These are phyloP conservation scores for Enteromius argenteus DNA, from an alignment of 2,797 vertebrate genomes.

Conservation along the genomic window DNA sequence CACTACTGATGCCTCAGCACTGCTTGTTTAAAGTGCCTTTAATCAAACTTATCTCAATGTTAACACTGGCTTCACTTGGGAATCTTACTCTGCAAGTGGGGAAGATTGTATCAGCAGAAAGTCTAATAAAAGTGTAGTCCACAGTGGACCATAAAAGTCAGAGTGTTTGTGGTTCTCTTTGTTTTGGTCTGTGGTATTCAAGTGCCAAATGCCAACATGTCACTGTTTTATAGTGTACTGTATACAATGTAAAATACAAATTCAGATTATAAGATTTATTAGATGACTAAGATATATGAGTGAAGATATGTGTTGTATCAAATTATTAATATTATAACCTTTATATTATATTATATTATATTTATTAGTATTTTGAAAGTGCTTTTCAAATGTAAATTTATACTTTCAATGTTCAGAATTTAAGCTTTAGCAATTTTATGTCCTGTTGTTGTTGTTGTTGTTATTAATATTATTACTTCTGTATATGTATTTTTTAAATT, in stretches of 20 bases:
- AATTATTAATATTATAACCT: neutral
- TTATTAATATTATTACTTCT: neutral
- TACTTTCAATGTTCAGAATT: neutral
- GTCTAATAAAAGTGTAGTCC: conserved; percentile 26
- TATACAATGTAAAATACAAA: neutral
- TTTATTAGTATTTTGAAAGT: neutral
- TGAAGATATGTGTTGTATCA: neutral
- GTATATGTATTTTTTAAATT: neutral
- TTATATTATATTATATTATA: neutral
- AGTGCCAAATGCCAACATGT: neutral
- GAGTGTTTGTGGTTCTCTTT: neutral
- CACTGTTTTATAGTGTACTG: neutral
- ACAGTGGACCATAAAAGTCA: neutral
- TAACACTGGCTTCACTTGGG: conserved; percentile 2
- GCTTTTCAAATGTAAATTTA: neutral
- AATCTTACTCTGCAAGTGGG: conserved; percentile 7
- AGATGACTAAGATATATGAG: neutral
- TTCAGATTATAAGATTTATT: neutral
- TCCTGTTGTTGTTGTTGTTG: neutral
- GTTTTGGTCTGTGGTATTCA: neutral
- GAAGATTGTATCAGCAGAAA: conserved; percentile 25
- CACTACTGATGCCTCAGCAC: conserved; percentile 25
- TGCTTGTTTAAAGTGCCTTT: conserved; percentile 7
- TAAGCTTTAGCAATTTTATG: neutral
- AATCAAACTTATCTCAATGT: conserved; percentile 27